Percentiles rank a stretch among this genome's conserved stretches.
Evolutionary conservation across 2,113 vertebrate genomes (phyloP).

Genomic region (Cyanoderma ruficeps): DNA sequence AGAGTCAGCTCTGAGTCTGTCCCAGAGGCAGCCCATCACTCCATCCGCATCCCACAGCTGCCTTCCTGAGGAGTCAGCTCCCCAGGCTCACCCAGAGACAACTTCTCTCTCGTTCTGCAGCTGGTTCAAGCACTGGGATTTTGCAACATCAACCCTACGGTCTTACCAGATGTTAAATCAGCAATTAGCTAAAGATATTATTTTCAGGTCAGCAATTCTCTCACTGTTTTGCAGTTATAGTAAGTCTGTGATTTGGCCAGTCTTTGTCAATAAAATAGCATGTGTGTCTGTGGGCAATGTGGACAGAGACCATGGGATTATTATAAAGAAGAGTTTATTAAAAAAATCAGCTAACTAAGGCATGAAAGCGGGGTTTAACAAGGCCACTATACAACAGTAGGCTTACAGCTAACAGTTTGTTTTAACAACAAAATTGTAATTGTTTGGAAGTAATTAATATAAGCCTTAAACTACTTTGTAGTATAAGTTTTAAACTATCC

Average conservation of each 20-base stretch:
- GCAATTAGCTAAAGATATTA: constrained; percentile 3
- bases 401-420: too few relatives aligned
- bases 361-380: too few relatives aligned
- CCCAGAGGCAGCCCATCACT: background rate
- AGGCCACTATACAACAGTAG: too few relatives aligned
- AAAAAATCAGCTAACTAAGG: too few relatives aligned
- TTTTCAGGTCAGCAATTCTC: background rate
- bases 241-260: background rate
- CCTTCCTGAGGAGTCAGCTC: background rate
- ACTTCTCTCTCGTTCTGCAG: background rate
- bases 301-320: too few relatives aligned
- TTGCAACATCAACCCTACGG: background rate
- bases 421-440: too few relatives aligned
- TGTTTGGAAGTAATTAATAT: too few relatives aligned
- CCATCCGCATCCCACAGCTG: background rate
- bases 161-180: background rate
- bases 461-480: too few relatives aligned
- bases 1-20: background rate
- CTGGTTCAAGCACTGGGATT: background rate
- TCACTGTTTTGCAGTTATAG: background rate
- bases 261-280: background rate
- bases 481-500: too few relatives aligned
- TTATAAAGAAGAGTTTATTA: too few relatives aligned
- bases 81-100: background rate
- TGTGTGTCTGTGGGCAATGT: too few relatives aligned